Percentiles rank a stretch among this genome's conserved stretches.
phyloP scores from a whole-genome alignment of 2,113 vertebrate species.

The Trematomus loennbergii region DNA sequence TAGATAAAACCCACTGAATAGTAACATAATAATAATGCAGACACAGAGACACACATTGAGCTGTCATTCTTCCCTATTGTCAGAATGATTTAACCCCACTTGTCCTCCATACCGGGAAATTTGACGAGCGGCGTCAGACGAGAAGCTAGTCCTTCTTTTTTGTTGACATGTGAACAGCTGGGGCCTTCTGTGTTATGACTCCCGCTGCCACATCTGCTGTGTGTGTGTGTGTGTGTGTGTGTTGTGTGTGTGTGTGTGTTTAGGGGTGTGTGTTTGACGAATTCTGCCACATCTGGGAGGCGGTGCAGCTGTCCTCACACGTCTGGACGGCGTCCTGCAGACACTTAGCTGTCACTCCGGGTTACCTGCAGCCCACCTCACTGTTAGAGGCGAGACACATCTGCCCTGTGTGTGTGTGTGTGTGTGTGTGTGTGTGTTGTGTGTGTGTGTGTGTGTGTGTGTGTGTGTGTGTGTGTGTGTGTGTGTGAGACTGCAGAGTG shows the following conservation, averaged over 20 bases:
- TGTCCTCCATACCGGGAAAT: slow-evolving; percentile 44
- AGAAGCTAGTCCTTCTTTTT: slow-evolving; percentile 38
- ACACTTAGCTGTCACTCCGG: slow-evolving; percentile 73
- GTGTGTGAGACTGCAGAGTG: slow-evolving; percentile 22
- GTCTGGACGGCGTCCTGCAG: slow-evolving; percentile 63
- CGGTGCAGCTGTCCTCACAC: slow-evolving; percentile 64
- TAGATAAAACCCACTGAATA: too few species aligned
- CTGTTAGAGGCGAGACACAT: slow-evolving; percentile 51
- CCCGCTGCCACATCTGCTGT: slow-evolving; percentile 68
- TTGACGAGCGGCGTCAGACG: slow-evolving; percentile 47
- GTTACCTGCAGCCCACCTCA: slow-evolving; percentile 77
- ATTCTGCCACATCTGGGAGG: slow-evolving; percentile 71
- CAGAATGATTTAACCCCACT: slow-evolving; percentile 66
- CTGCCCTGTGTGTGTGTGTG: slow-evolving; percentile 32
- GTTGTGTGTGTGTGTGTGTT: too few species aligned
- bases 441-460: too few species aligned
- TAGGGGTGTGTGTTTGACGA: slow-evolving; percentile 43
- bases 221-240: slow-evolving; percentile 32
- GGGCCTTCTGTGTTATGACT: slow-evolving; percentile 66
- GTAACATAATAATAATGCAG: too few species aligned
- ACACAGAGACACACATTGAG: slow-evolving; percentile 30
- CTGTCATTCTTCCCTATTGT: slow-evolving; percentile 43
- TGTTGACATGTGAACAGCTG: slow-evolving; percentile 69
- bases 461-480: too few species aligned
- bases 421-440: too few species aligned